Evolutionary conservation across 2,888 invertebrate genomes (phyloP), one percentile per base, ranked within the genome.

Genomic region (Tenthredo amoena): DNA sequence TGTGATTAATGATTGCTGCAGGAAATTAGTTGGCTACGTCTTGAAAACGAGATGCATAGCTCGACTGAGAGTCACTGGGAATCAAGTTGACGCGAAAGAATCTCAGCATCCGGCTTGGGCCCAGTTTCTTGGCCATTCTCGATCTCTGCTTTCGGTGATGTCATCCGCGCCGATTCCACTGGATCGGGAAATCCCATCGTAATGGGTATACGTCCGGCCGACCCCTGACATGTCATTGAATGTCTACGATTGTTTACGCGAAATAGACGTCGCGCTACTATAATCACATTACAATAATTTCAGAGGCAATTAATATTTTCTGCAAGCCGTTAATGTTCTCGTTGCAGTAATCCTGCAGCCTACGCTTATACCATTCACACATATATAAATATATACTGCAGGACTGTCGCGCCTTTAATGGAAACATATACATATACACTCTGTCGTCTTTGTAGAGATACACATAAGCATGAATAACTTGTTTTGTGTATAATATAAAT

Each of bases 51-150:
- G 12, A 34, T 68, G 7, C 55, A 34, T 77, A 21, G 55, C 7
- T 58, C 58, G 81, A 21, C 62, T 81, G 62, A 81, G 81, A 81
- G 37, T 81, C 81, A 40, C 81, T 81, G 81, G 12, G 58, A 40
- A 81, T 58, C 26, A 12, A 62, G 62, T 62, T 37, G 81, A 81
- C 62, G 12, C 43, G 43, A 40, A 18, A 40, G 40, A 62, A 81
- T 81, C 37, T 37, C 81, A 58, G 62, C 62, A 81, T 81, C 81
- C 62, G 81, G 81, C 62, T 81, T 81, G 81, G 62, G 81, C 62
- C 81, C 81, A 81, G 81, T 81, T 62, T 81, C 81, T 58, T 81
- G 40, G 58, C 81, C 81, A 62, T 81, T 37, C 81, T 81, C 40
- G 81, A 40, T 81, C 62, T 40, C 81, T 40, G 81, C 40, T 62